Evolutionary conservation across 2,113 vertebrate species (phyloP), one percentile per base, ranked within the genome.

Genomic region (Lagenorhynchus albirostris): DNA sequence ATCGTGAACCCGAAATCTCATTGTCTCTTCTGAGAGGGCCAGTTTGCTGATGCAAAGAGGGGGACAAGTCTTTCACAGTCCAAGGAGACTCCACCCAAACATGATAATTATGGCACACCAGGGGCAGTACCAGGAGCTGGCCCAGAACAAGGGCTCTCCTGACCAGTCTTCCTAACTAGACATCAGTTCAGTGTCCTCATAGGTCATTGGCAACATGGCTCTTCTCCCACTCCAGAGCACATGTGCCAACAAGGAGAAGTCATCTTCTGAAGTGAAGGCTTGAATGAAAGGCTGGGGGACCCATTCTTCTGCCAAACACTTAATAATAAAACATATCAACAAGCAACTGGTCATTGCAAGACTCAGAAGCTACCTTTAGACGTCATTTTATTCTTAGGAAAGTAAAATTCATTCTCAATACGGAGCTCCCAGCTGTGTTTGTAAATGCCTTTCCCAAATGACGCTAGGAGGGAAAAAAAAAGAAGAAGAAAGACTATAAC

Each of bases 391-490:
- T 76, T 87, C 60, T 95, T 71, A 55, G 71, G 21, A 95, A 83
- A 93, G n/a, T 68, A 63, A 95, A 94, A 77, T 73, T 93, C 12
- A 41, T 67, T 93, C 95, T 93, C 79, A 89, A 74, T 80, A 86
- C 44, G 47, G 94, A 86, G 20, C 36, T 70, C 55, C 55, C 29
- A 25, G 70, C 58, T 74, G 23, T 50, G 55, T 63, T 85, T 58
- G 11, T 77, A 95, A 96, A 79, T 93, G 67, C 26, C 60, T 96
- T 91, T 44, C 41, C 36, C 53, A 93, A 89, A 94, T 74, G 53
- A 70, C 17, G 17, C 14, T 9, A 20, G 21, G 13, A 18, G 13
- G 26, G 5, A 4, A 10, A 20, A 10, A 2, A 23, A 21, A 41
- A 18, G 18, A 12, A 76, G 13, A 81, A 26, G 36, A 74, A 11